These are phyloP conservation scores for Paracentrotus lividus DNA, from an alignment of 53 echinoderm and acorn worm species.

Conservation along the genomic window DNA sequence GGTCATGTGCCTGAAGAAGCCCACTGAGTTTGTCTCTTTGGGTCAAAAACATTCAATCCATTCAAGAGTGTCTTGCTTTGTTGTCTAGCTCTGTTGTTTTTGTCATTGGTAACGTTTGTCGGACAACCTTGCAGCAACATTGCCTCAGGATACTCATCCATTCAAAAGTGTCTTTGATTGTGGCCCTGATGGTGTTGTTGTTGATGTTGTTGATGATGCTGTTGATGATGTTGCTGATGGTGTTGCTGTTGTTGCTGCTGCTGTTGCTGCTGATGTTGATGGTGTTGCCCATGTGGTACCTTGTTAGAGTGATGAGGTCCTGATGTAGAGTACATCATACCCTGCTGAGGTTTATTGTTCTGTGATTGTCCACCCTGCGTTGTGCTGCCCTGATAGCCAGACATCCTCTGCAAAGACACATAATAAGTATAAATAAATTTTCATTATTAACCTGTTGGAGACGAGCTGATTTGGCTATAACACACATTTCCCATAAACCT, in stretches of 20 bases:
- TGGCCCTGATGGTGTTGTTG: slow-evolving; percentile 56
- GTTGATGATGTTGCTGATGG: slow-evolving; percentile 63
- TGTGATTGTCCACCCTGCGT: slow-evolving; percentile 80
- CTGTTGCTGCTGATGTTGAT: slow-evolving; percentile 71
- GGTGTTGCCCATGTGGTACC: slow-evolving; percentile 84
- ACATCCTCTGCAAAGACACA: slow-evolving; percentile 80
- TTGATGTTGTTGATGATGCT: slow-evolving; percentile 68
- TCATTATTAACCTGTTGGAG: too few relatives aligned
- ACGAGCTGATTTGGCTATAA: too few relatives aligned
- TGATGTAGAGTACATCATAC: slow-evolving; percentile 85
- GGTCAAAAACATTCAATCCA: too few relatives aligned
- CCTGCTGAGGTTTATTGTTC: slow-evolving; percentile 71
- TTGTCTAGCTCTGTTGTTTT: too few relatives aligned
- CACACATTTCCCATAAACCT: too few relatives aligned
- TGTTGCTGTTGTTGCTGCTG: slow-evolving; percentile 63
- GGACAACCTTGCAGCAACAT: not conserved
- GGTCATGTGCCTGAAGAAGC: not conserved
- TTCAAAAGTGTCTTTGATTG: slow-evolving; percentile 4
- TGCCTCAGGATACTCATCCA: not conserved
- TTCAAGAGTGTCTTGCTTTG: too few relatives aligned
- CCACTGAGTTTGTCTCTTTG: too few relatives aligned
- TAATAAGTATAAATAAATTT: too few relatives aligned
- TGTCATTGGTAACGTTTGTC: too few relatives aligned
- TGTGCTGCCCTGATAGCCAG: slow-evolving; percentile 84
- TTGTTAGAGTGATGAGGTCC: slow-evolving; percentile 73